Conservation (phyloP, 2,888 invertebrate genomes). For the Drosophila formosana region DNA sequence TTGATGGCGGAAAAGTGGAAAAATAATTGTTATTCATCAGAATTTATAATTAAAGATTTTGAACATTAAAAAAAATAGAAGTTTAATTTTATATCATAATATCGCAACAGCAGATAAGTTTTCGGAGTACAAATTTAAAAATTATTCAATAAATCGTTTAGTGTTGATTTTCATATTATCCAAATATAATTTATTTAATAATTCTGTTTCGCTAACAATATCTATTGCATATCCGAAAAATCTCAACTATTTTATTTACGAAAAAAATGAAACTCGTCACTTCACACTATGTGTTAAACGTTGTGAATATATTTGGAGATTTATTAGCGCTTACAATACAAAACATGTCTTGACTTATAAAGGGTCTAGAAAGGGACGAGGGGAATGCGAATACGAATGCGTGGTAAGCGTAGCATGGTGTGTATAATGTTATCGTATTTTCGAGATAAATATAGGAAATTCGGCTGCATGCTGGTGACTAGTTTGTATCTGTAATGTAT, state of each 20-base stretch:
- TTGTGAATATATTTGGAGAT: constrained; percentile 50
- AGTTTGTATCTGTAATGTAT: constrained; percentile 31
- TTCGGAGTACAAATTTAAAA: too few species aligned
- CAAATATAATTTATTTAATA: too few species aligned
- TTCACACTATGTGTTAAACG: constrained; percentile 26
- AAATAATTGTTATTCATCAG: background rate
- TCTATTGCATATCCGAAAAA: too few species aligned
- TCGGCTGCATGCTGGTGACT: constrained; percentile 57
- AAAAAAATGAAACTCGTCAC: background rate
- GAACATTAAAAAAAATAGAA: background rate
- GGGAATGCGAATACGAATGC: constrained; percentile 43
- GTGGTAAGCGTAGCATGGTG: constrained; percentile 45
- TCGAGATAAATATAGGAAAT: constrained; percentile 35
- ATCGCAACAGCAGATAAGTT: too few species aligned
- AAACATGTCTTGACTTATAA: constrained; percentile 47
- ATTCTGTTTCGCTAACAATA: too few species aligned
- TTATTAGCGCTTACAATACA: constrained; percentile 47
- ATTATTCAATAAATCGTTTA: too few species aligned
- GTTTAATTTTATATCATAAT: background rate
- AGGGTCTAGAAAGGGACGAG: constrained; percentile 23
- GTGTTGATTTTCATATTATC: too few species aligned
- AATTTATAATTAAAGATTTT: background rate
- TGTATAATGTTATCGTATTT: constrained; percentile 16
- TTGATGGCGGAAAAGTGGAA: background rate
- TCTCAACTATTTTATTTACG: too few species aligned